Evolutionary conservation across 2,888 invertebrate species (phyloP).

Genomic region (Fragum whitleyi): DNA sequence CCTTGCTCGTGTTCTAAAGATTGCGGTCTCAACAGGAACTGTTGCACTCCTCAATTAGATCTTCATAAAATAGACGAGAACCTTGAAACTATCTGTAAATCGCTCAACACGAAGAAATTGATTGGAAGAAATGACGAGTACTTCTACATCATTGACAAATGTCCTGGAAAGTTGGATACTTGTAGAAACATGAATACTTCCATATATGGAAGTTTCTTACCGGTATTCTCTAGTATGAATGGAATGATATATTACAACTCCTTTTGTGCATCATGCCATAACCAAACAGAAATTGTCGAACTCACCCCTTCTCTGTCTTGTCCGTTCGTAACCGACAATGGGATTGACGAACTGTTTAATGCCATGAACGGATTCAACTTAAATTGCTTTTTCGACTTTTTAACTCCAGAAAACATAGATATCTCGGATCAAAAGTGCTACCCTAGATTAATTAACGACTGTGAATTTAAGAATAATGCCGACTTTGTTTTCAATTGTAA

Average conservation of each 20-base stretch:
- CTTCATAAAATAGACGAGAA: not conserved
- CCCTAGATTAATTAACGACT: not conserved
- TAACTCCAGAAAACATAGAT: not conserved
- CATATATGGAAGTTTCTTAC: not conserved
- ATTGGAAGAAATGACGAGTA: not conserved
- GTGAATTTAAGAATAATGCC: not conserved
- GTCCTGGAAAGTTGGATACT: not conserved
- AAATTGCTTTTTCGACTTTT: not conserved
- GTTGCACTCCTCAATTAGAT: not conserved
- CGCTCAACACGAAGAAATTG: not conserved
- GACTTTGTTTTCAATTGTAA: not conserved
- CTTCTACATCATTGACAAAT: not conserved
- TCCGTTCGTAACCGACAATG: not conserved
- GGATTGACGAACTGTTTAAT: not conserved
- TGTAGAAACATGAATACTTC: not conserved
- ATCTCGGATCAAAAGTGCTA: not conserved
- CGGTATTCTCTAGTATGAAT: not conserved
- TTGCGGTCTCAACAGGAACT: not conserved
- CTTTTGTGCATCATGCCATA: conserved; percentile 1
- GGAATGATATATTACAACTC: conserved; percentile 7
- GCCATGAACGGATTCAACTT: not conserved
- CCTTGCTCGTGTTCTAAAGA: not conserved
- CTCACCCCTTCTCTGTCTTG: not conserved
- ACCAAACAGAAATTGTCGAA: not conserved
- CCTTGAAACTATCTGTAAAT: not conserved